A percentile compares a stretch with the other conserved stretches of the same genome.
These are phyloP conservation scores for Hymenochirus boettgeri DNA, from an alignment of 2,113 vertebrate species.

Conservation along the genomic window DNA sequence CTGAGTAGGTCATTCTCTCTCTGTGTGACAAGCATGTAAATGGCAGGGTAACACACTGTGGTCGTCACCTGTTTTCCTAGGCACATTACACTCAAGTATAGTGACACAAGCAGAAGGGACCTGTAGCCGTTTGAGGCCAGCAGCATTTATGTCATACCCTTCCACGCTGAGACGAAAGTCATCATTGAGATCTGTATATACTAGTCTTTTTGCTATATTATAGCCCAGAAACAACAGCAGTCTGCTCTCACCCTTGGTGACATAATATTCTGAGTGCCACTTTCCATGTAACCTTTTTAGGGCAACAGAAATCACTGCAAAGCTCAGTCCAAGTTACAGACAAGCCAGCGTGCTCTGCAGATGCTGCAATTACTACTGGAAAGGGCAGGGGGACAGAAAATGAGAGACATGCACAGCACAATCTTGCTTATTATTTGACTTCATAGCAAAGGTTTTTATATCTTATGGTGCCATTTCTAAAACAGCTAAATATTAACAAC, in stretches of 20 bases:
- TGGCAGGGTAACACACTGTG: not conserved
- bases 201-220: no score
- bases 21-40: not conserved
- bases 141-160: no score
- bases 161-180: no score
- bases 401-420: not conserved
- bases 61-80: not conserved
- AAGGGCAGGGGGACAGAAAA: not conserved
- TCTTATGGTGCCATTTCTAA: no score
- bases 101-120: not conserved
- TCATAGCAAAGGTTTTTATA: not conserved
- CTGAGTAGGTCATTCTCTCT: not conserved
- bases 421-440: no score
- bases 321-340: not conserved
- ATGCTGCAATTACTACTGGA: not conserved
- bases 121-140: not conserved
- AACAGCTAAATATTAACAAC: no score
- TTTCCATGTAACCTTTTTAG: conserved; percentile 14
- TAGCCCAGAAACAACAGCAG: not conserved
- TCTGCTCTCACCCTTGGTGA: conserved; percentile 30
- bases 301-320: no score
- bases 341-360: not conserved
- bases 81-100: not conserved
- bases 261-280: not conserved
- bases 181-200: no score